Evolutionary conservation across 2,888 invertebrate species (phyloP), one percentile per base, ranked within the genome.

Genomic region (Eurois occulta): DNA sequence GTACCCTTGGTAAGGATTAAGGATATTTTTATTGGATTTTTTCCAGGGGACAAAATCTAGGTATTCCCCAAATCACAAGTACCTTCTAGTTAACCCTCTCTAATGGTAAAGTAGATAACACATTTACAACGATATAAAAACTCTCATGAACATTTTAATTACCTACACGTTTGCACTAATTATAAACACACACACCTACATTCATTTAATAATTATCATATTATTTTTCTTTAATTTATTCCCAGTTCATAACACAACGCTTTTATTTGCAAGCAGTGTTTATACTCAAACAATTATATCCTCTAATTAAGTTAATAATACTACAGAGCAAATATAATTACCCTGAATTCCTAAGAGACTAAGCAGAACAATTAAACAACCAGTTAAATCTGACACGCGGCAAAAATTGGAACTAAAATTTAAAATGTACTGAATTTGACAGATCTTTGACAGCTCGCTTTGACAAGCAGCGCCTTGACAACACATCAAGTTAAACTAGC

Each of bases 211-310:
- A 35, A 72, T 41, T 41, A 28, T 43, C 52, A 68, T 69, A 72
- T 78, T 69, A 72, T 78, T 83, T 65, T 83, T 83, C 32, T 65
- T 83, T 66, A 8, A 72, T 77, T 68, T 48, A 18, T 43, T 58
- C 35, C 24, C 11, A 48, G 13, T n/a, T 70, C 55, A 46, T 65
- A 64, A 43, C 24, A 35, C 38, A 46, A 64, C 52, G 35, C 8
- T 58, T 1, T 18, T 52, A 69, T 78, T 78, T 71, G 60, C 68
- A 32, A 41, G 68, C 74, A n/a, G 16, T 24, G 7, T 10, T 58
- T 32, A 16, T 52, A 71, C 46, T 74, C 24, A 78, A 78, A 68
- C 58, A 74, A 46, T 58, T 72, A 55, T 38, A n/a, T 24, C 0
- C 35, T 8, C 28, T 58, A 67, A 77, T 74, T 78, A 82, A 83